Conservation (phyloP, 1,140 invertebrate genomes). For the Myzus persicae region DNA sequence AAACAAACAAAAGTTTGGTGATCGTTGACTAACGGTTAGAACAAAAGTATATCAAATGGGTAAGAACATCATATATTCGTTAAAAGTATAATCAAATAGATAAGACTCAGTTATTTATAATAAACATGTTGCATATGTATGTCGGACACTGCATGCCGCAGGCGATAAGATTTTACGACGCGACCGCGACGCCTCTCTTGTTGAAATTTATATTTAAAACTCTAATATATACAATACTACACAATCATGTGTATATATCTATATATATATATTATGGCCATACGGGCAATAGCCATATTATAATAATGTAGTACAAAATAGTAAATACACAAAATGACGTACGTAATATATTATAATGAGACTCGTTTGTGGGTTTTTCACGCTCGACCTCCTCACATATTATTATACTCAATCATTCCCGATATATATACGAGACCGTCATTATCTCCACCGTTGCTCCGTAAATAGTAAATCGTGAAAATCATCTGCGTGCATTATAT, state of each 20-base stretch:
- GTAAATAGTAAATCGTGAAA: constrained; percentile 1
- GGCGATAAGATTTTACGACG: background rate
- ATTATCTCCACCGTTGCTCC: background rate
- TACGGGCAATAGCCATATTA: background rate
- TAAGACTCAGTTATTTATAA: background rate
- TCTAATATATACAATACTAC: background rate
- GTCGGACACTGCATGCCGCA: background rate
- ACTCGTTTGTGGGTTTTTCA: background rate
- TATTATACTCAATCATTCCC: background rate
- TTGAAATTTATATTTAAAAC: background rate
- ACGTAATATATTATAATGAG: background rate
- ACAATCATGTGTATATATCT: no score
- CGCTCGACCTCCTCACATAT: background rate
- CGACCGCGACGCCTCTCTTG: background rate
- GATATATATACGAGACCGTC: background rate
- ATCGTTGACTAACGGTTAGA: background rate
- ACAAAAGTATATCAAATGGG: background rate
- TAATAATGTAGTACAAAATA: background rate
- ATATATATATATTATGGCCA: background rate
- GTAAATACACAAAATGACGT: background rate
- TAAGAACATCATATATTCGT: background rate
- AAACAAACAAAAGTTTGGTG: background rate
- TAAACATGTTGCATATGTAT: background rate
- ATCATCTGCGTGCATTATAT: background rate
- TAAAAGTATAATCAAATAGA: background rate